Base-by-base conservation (phyloP, 2,888 invertebrate species). In the Ametastegia equiseti region DNA sequence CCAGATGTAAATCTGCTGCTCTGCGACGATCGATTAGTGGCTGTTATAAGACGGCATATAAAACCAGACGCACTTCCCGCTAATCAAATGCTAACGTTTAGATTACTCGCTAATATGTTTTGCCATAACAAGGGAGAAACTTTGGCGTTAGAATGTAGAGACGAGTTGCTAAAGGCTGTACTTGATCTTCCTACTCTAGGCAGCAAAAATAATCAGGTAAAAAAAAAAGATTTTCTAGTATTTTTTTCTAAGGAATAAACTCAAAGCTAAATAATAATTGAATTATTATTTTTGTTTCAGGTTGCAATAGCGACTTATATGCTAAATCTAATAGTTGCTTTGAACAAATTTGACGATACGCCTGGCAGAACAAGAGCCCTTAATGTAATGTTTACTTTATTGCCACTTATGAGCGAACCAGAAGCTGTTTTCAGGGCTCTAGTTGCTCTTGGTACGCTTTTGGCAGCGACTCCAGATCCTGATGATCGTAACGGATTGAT, bases 91-190 rank as follows among this genome's bases (percentile, higher is more conserved):
- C 93, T 98, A 83, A 93, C 95, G 1, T 94, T 97, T 87, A 94
- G 98, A 13, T 94, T 96, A 67, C 88, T 98, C 1, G 95, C 96
- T 84, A 99, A 99, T 92, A 95, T 97, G 88, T 96, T 97, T 91
- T 92, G 93, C 23, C 96, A 97, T 86, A 92, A 94, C 80, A 90
- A 92, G 5, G 96, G 96, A 0, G 95, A 95, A 90, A 93, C 93
- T 90, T 86, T 95, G 65, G 94, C 95, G 73, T 91, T 95, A 63
- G 92, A 93, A 0, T 93, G 94, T 65, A 91, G 94, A 60, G 94
- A 95, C 82, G 91, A 92, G 65, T 89, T 94, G 75, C 90, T 96
- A n/a, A 90, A 94, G 63, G 93, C 93, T 86, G 87, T 94, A 0
- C 88, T 94, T 30, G 91, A 93, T 23, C 91, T 95, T 82, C 90